Evolutionary conservation across 2,797 vertebrate species (phyloP), one percentile per base, ranked within the genome.

Genomic region (Coranthus polyacanthus): DNA sequence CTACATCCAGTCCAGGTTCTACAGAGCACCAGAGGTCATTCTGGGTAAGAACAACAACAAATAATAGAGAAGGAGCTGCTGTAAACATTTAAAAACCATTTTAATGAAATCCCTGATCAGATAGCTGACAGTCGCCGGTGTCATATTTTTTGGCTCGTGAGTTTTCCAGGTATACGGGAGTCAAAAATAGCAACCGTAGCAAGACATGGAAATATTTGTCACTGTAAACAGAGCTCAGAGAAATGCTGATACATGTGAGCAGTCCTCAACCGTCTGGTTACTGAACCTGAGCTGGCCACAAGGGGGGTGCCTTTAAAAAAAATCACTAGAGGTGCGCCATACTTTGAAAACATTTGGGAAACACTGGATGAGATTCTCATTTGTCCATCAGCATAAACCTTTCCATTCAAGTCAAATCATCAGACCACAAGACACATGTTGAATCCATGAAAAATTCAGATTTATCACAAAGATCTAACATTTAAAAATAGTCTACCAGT

Each of bases 1-100:
- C 3, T 99, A 99, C 88, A 99, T 99, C 77, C 98, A 99, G 88
- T 99, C 98, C 16, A 95, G 98, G 70, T 99, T 99, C 85, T 99
- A 99, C 90, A 93, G 98, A 78, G 98, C 98, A 2, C 98, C 98
- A 0, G 98, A 99, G 87, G 98, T 99, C 78, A 99, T 99, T 87
- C 94, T 99, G 12, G 98, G 91, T 91, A 77, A 87, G 84, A 41
- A 5, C 7, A 38, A 15, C 36, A 15, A 5, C 9, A 32, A 32
- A 32, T 32, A 32, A 32, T 32, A 2, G 10, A 9, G 10, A 32
- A 32, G 29, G 6, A 32, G 2, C 29, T 32, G 29, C 29, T 32
- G 29, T 32, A 5, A 43, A 26, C 18, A n/a, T 9, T 24, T 20
- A 3, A 22, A 12, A 29, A 10, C 12, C 15, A 18, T n/a, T 24